Percentiles rank a stretch among this genome's conserved stretches.
These are phyloP conservation scores for Phylloscopus trochilus DNA, from an alignment of 2,113 vertebrate species.

Conservation along the genomic window DNA sequence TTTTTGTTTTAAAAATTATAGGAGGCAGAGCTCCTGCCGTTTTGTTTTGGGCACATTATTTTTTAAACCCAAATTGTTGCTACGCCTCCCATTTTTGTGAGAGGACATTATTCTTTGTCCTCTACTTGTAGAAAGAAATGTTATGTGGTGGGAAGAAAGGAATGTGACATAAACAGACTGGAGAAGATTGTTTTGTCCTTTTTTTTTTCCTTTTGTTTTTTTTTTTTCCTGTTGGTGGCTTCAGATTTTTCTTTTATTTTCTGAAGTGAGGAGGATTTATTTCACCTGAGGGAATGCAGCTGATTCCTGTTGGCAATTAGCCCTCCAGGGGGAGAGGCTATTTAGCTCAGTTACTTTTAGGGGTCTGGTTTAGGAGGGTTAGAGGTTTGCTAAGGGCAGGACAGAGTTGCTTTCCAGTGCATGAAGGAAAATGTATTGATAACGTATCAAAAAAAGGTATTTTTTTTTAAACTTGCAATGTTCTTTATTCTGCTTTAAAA, in stretches of 20 bases:
- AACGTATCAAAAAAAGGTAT: accelerated
- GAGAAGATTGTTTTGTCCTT: background rate
- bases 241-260: background rate
- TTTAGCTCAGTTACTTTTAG: background rate
- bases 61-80: background rate
- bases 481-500: accelerated
- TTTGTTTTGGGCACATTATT: background rate
- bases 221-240: background rate
- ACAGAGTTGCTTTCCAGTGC: accelerated
- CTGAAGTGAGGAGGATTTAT: background rate
- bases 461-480: accelerated
- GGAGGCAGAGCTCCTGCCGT: background rate
- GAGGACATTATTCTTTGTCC: background rate
- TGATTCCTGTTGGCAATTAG: background rate
- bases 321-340: background rate
- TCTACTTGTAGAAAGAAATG: background rate
- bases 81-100: background rate
- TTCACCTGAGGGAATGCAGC: background rate
- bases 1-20: background rate
- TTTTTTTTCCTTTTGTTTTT: background rate
- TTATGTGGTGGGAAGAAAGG: background rate
- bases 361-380: background rate
- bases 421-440: accelerated
- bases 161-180: background rate
- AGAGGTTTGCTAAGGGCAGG: accelerated